A percentile compares a stretch with the other conserved stretches of the same genome.
Conservation (phyloP, 1,140 invertebrate species). For the Trichonephila clavata region DNA sequence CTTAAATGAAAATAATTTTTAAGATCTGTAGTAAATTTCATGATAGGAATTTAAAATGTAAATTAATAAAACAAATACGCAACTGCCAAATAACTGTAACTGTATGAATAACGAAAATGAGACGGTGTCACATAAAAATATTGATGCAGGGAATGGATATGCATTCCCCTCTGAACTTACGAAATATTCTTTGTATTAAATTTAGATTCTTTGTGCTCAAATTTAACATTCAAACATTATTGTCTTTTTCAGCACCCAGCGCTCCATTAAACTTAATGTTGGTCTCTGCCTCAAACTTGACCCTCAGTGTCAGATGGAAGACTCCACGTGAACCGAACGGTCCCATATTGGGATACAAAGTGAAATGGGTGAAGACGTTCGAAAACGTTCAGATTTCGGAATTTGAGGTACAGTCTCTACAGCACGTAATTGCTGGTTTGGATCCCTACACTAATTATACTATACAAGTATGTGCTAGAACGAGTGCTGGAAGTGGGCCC, state of each 20-base stretch:
- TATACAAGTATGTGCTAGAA: slow-evolving; percentile 3
- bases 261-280: background rate
- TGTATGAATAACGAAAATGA: too few relatives aligned
- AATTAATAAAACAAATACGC: too few relatives aligned
- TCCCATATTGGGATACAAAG: background rate
- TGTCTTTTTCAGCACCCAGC: slow-evolving; percentile 3
- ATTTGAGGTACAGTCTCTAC: background rate
- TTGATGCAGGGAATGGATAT: too few relatives aligned
- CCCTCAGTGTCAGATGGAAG: background rate
- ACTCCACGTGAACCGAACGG: background rate
- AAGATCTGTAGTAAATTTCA: too few relatives aligned
- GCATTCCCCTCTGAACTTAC: too few relatives aligned
- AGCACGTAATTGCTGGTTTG: background rate
- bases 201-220: too few relatives aligned
- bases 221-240: background rate
- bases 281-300: background rate
- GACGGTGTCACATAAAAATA: too few relatives aligned
- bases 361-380: background rate
- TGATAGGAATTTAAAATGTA: too few relatives aligned
- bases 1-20: too few relatives aligned
- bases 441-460: slow-evolving; percentile 44
- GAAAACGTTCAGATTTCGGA: background rate
- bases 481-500: slow-evolving; percentile 7
- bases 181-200: too few relatives aligned
- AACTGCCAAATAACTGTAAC: too few relatives aligned